phyloP scores from a whole-genome alignment of 2,888 invertebrate genomes.

The Sphaeridia pumilis region DNA sequence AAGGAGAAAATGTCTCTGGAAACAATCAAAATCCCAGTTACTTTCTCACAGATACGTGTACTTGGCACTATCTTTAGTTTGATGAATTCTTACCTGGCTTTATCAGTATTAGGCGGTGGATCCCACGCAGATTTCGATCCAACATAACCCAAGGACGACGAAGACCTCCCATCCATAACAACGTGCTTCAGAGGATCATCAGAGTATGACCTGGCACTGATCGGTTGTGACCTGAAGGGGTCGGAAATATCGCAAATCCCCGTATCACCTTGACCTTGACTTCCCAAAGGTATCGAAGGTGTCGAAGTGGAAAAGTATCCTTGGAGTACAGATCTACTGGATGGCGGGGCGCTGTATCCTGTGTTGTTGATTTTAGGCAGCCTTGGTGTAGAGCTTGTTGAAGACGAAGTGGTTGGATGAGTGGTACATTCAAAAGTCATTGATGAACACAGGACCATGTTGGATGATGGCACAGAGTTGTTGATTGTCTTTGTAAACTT shows the following conservation, averaged over 20 bases:
- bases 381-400: background rate
- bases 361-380: no score
- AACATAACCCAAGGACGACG: background rate
- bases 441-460: background rate
- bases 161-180: background rate
- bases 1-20: constrained; percentile 51
- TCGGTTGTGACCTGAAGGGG: background rate
- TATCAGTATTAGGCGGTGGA: background rate
- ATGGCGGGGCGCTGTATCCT: no score
- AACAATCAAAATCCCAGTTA: no score
- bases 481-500: background rate
- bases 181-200: background rate
- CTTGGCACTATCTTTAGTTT: no score
- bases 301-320: no score
- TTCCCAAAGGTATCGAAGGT: no score
- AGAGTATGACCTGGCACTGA: background rate
- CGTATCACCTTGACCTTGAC: background rate
- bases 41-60: no score
- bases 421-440: background rate
- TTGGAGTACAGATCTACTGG: no score
- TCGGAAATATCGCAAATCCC: background rate
- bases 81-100: constrained; percentile 4
- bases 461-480: background rate
- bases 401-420: background rate
- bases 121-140: background rate